Base-by-base conservation (phyloP, 30 jellyfish, hydroid and myxozoan species). In the Aurelia aurita region DNA sequence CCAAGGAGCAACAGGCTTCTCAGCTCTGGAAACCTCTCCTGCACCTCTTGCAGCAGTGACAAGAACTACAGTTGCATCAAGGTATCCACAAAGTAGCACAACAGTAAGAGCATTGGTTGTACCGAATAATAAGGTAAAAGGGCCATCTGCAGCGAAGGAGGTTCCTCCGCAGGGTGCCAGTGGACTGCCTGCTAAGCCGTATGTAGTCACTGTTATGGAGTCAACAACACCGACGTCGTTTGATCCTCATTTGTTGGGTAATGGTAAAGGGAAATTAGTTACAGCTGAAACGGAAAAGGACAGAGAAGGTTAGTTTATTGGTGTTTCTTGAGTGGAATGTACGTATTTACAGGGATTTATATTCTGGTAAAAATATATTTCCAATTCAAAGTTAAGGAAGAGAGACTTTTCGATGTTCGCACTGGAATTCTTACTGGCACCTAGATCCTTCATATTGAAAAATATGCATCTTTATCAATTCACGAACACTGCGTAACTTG, bases 191-290 rank as follows among this genome's bases (percentile, higher is more conserved):
- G 19, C 69, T 6, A 60, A 59, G 23, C 85, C 79, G 12, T 13
- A 31, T 35, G 31, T 69, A 23, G 79, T 59, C 25, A 83, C 54
- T 11, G 35, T 60, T 15, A 31, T 69, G 86, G 87, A 70, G 18
- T 43, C 85, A n/a, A 75, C 86, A 2, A 70, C 85, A 20, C 87
- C 74, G n/a, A 74, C 34, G 8, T 58, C 93, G 0, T 83, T 21
- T 51, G 64, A 59, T 45, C 81, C 87, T 7, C 32, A 34, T 5
- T 28, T 54, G 6, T 3, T 63, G 21, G 59, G 72, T n/a, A 43
- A 20, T 43, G 9, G 55, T 16, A 58, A 18, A 8, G 93, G 90
- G 27, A 23, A 45, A 49, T 69, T 86, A 49, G 39, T 74, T 16
- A 39, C 49, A 2, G 34, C 59, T 14, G 85, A 69, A 16, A 74